phyloP scores from a whole-genome alignment of 2,113 vertebrate species.

The Coracopsis vasa region DNA sequence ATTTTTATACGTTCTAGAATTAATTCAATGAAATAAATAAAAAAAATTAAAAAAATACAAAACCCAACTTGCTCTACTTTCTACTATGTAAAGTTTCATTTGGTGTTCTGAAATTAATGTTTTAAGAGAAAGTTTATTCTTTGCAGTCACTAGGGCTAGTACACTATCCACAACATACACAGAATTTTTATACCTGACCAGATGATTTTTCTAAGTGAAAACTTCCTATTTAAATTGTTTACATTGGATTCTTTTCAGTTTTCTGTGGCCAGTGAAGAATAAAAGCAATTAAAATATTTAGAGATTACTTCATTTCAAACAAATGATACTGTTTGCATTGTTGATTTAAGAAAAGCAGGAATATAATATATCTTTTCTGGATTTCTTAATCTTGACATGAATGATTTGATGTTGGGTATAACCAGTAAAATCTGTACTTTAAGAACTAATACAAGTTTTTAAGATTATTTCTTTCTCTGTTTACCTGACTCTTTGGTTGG shows the following conservation, averaged over 20 bases:
- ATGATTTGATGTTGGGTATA: background rate
- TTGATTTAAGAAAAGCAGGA: background rate
- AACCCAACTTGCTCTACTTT: background rate
- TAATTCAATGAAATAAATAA: background rate
- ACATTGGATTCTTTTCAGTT: background rate
- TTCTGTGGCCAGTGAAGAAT: background rate
- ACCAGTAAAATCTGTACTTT: background rate
- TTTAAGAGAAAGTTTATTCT: background rate
- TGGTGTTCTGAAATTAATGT: background rate
- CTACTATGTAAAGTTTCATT: background rate
- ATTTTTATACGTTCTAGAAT: background rate
- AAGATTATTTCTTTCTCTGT: background rate
- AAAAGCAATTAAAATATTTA: background rate
- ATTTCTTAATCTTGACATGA: background rate
- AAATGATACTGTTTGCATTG: background rate
- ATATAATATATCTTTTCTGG: background rate
- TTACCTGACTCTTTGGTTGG: background rate
- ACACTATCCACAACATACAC: fast-evolving
- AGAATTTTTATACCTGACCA: background rate
- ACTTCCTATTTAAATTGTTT: background rate
- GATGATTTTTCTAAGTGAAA: background rate
- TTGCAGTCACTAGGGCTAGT: background rate
- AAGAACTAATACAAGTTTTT: background rate
- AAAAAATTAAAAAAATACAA: background rate
- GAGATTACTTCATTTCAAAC: background rate